Percentiles rank a stretch among this genome's conserved stretches.
Conservation (phyloP, 2,888 invertebrate genomes). For the Phalera bucephala region DNA sequence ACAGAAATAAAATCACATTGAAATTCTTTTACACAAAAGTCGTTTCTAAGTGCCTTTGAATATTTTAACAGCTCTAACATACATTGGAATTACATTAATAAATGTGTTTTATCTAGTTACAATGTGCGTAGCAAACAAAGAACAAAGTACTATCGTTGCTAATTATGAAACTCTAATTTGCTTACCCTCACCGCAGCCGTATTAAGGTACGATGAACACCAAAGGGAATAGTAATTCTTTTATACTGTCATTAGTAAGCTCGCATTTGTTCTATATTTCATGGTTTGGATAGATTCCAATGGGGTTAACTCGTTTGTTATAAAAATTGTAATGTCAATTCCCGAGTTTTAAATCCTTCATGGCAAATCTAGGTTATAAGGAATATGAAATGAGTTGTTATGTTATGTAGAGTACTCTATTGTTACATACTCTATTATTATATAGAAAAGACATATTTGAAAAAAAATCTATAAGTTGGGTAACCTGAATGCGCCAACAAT, state of each 20-base stretch:
- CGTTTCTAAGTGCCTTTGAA: background rate
- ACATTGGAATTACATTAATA: background rate
- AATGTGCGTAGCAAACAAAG: slow-evolving; percentile 23
- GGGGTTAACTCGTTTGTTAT: background rate
- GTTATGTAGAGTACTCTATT: no score
- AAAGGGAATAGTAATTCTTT: slow-evolving; percentile 30
- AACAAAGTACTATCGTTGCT: slow-evolving; percentile 27
- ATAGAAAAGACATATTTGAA: no score
- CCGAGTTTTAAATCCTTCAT: background rate
- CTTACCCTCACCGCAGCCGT: slow-evolving; percentile 27
- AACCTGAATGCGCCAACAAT: no score
- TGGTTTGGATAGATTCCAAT: background rate
- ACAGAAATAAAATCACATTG: no score
- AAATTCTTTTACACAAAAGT: no score
- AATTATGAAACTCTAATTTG: slow-evolving; percentile 45
- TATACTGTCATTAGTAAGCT: slow-evolving; percentile 18
- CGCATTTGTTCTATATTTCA: background rate
- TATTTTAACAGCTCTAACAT: background rate
- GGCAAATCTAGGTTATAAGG: slow-evolving; percentile 1
- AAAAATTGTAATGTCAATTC: background rate
- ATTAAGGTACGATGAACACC: slow-evolving; percentile 25
- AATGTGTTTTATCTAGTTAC: slow-evolving; percentile 8
- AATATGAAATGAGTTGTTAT: slow-evolving; percentile 4
- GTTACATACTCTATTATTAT: no score
- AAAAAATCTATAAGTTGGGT: no score